Evolutionary conservation across 2,113 vertebrate species (phyloP).

Genomic region (Dasyornis broadbenti): DNA sequence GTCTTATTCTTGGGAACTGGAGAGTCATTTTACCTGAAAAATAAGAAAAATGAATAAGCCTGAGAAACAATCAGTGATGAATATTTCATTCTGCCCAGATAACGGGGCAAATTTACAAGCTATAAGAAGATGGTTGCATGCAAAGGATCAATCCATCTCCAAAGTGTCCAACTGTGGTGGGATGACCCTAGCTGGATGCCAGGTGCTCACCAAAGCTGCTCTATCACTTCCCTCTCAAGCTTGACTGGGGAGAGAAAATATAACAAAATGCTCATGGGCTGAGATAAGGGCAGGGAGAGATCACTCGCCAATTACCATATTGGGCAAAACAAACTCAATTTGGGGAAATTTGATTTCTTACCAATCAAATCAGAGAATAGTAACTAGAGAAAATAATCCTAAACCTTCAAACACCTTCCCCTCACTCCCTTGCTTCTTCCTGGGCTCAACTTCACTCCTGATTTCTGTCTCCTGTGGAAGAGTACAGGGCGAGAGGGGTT

Average conservation of each 20-base stretch:
- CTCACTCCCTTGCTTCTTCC: neutral
- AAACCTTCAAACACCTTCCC: neutral
- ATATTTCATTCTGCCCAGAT: neutral
- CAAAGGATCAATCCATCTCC: neutral
- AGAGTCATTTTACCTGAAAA: neutral
- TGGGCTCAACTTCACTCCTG: neutral
- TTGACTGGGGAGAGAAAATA: neutral
- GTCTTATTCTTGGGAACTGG: neutral
- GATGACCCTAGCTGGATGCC: neutral
- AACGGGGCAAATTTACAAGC: neutral
- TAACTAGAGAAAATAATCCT: neutral
- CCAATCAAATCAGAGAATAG: neutral
- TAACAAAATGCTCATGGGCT: neutral
- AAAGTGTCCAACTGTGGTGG: neutral
- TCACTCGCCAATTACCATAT: neutral
- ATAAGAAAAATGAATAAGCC: neutral
- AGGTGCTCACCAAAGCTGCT: neutral
- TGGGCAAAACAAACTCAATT: neutral
- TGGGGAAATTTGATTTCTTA: neutral
- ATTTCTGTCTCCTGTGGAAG: neutral
- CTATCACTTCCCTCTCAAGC: neutral
- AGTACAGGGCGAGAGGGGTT: neutral
- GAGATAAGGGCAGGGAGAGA: neutral
- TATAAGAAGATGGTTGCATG: neutral
- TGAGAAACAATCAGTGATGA: neutral